Evolutionary conservation across 2,888 invertebrate genomes (phyloP), one percentile per base, ranked within the genome.

Genomic region (Heliconius aoede): DNA sequence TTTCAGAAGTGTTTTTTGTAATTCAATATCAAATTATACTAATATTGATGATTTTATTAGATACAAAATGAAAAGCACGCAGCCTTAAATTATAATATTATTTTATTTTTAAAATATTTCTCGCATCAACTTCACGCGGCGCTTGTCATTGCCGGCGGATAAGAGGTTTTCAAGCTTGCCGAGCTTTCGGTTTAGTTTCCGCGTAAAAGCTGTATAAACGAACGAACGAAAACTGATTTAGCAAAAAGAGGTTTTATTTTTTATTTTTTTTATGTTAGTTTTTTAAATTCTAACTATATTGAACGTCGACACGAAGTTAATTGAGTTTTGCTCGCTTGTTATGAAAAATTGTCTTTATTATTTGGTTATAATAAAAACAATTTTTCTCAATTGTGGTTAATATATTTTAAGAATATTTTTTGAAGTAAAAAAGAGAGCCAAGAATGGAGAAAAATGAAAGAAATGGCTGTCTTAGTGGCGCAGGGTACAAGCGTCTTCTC

Each of bases 81-180:
- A 30, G n/a, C 11, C 65, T 64, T 26, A 55, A 51, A 30, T 51
- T 32, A 74, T 60, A 46, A 51, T 60, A 68, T 24, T 51, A 64
- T 62, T 75, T 71, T 46, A 69, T 75, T 69, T 71, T 64, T 55
- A 18, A 36, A 75, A 71, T 75, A 71, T 36, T 65, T 58, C 64
- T 40, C 55, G 58, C 64, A 55, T 76, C 75, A 72, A 72, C 40
- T 71, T 71, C 64, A 55, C 61, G 62, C 69, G 61, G 62, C 71
- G 75, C 75, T 71, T 76, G 75, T 76, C 75, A 75, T 71, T 71
- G 62, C 64, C 75, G 74, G 55, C 64, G 71, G 71, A 72, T 58
- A 71, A 76, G 75, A 76, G 46, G 46, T 46, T 46, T 46, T 21
- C 46, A 21, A 46, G 75, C 75, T 76, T 75, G 58, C 55, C 46